Conservation (phyloP, 2,888 invertebrate species). For the Drosophila suboccidentalis region DNA sequence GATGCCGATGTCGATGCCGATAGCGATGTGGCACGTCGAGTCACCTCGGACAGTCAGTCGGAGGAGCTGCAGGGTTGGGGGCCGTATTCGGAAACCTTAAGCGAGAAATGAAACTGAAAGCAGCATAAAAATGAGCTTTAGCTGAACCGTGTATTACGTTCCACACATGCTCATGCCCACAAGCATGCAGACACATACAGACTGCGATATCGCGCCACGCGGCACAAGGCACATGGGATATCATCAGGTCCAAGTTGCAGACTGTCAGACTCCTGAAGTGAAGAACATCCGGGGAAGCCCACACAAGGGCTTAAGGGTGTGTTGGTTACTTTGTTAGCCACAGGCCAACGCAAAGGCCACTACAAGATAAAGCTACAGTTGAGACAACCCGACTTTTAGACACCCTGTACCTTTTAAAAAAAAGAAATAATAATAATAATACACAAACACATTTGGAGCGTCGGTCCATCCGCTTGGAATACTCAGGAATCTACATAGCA, state of each 20-base stretch:
- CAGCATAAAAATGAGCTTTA: slow-evolving; percentile 55
- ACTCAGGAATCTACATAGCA: too few species aligned
- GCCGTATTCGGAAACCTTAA: slow-evolving; percentile 39
- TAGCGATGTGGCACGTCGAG: slow-evolving; percentile 12
- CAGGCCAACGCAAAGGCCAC: slow-evolving; percentile 58
- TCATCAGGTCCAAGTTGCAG: slow-evolving; percentile 58
- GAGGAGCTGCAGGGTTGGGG: slow-evolving; percentile 1
- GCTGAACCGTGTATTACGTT: slow-evolving; percentile 25
- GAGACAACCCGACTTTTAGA: too few species aligned
- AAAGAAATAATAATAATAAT: too few species aligned
- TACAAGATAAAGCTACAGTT: neutral
- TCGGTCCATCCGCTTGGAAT: too few species aligned
- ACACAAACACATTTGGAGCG: too few species aligned
- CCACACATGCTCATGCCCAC: slow-evolving; percentile 21
- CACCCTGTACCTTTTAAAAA: too few species aligned
- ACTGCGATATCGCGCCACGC: neutral
- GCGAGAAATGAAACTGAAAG: slow-evolving; percentile 50
- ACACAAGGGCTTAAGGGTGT: slow-evolving; percentile 2
- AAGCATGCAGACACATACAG: slow-evolving; percentile 2
- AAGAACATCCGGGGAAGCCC: slow-evolving; percentile 28
- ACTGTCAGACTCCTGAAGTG: slow-evolving; percentile 30
- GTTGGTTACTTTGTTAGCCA: slow-evolving; percentile 60
- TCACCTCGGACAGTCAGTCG: slow-evolving; percentile 26
- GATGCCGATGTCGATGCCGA: neutral
- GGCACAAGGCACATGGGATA: slow-evolving; percentile 44